Evolutionary conservation across 2,888 invertebrate genomes (phyloP), one percentile per base, ranked within the genome.

Genomic region (Pediacus dermestoides): DNA sequence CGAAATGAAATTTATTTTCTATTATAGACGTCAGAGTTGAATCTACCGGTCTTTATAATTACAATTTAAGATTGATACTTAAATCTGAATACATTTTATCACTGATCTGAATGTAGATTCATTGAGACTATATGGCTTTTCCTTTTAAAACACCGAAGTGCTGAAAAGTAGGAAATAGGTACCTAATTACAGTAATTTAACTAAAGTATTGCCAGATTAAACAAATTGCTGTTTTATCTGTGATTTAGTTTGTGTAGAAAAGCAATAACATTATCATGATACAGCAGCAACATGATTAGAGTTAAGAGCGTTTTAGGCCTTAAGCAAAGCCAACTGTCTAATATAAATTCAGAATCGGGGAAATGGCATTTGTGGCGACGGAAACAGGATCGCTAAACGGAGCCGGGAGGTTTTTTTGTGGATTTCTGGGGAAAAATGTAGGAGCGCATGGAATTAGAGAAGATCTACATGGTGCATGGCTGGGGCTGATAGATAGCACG

Each of bases 401-500:
- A 33, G 44, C 30, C 26, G 25, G 36, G 16, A 22, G 12, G 16
- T 12, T 9, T 37, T 35, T 42, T 39, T 30, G 18, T 9, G 34
- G 40, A 30, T 37, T 34, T 44, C 33, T 25, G 30, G 11, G 35
- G 40, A 50, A 48, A 47, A 46, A 46, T 46, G 46, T 34, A 32
- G 46, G 42, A 44, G 43, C 40, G 46, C 37, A 42, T 28, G 44
- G 48, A 55, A 57, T 53, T 53, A 53, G 50, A 40, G 46, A 35
- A 46, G 42, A 55, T 54, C 44, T 50, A 55, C 48, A 50, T 50
- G 48, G 44, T 42, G 47, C 46, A 52, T 42, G 46, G 48, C 59
- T 61, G 60, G 52, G 39, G 42, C 56, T 61, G 61, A 61, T 60
- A 61, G 61, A 60, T 61, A 61, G 60, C 52, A 47, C 46, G 46